Percentiles rank a stretch among this genome's conserved stretches.
phyloP scores from a whole-genome alignment of 2,797 vertebrate genomes.

The Xiphophorus birchmanni region DNA sequence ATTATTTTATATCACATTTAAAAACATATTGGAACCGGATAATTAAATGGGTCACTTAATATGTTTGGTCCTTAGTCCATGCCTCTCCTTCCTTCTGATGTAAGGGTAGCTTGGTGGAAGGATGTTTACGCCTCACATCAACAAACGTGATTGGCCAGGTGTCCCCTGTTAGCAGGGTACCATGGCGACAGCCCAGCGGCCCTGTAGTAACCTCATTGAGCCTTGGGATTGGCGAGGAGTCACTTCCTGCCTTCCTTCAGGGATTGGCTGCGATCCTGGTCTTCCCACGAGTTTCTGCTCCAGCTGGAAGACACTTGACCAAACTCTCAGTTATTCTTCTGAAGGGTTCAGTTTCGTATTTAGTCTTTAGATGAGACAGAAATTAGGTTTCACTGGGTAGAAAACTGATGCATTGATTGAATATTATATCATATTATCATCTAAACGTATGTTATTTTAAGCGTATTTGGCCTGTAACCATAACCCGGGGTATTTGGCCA shows the following conservation, averaged over 20 bases:
- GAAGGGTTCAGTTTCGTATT: conserved; percentile 17
- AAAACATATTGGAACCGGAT: neutral
- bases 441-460: neutral
- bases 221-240: conserved; percentile 58
- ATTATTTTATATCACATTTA: neutral
- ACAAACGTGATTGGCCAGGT: conserved; percentile 56
- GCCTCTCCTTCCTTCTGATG: neutral
- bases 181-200: conserved; percentile 70
- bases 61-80: neutral
- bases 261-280: conserved; percentile 68
- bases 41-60: neutral
- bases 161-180: conserved; percentile 62
- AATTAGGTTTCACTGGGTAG: neutral
- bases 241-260: conserved; percentile 71
- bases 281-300: conserved; percentile 64
- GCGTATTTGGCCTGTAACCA: neutral
- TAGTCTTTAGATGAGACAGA: neutral
- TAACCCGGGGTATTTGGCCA: neutral
- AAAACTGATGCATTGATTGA: neutral
- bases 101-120: conserved; percentile 16
- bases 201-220: conserved; percentile 57
- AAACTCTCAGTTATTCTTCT: conserved; percentile 36
- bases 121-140: conserved; percentile 60
- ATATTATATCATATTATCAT: neutral
- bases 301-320: conserved; percentile 29